Evolutionary conservation across 1,140 invertebrate genomes (phyloP).

Genomic region (Drosophila punjabiensis): DNA sequence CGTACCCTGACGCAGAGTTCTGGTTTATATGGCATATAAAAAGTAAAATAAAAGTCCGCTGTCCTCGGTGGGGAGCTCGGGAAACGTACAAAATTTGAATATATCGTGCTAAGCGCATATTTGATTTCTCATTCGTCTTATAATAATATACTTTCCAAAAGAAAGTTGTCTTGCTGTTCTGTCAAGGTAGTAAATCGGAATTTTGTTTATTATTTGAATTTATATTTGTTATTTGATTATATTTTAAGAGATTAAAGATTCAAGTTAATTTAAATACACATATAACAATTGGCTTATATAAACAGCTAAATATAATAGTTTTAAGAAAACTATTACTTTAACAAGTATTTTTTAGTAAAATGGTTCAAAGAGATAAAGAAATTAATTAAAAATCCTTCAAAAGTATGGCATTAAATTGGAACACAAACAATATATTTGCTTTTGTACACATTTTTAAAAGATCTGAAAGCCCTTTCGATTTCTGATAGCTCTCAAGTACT

Average conservation of each 20-base stretch:
- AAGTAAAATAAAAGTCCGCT: conserved; percentile 32
- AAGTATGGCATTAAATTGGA: too few relatives aligned
- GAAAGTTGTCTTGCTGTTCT: neutral
- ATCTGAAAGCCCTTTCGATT: neutral
- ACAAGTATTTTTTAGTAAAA: neutral
- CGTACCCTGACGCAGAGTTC: conserved; percentile 23
- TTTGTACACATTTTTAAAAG: too few relatives aligned
- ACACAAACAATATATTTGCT: too few relatives aligned
- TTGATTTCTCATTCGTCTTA: conserved; percentile 65
- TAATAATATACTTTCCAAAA: conserved; percentile 21
- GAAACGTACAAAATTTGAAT: conserved; percentile 77
- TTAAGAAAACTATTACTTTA: neutral
- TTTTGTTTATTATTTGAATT: neutral
- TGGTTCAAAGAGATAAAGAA: neutral
- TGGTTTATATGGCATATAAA: conserved; percentile 59
- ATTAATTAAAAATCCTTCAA: too few relatives aligned
- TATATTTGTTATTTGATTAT: too few relatives aligned
- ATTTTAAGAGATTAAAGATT: neutral
- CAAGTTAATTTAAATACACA: neutral
- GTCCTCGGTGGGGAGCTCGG: conserved; percentile 34
- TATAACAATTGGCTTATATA: neutral
- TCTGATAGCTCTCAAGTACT: neutral
- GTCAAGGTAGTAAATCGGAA: neutral
- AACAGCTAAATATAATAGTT: neutral
- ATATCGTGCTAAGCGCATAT: conserved; percentile 82